phyloP scores from a whole-genome alignment of 2,888 invertebrate genomes.

The Homarus gammarus region DNA sequence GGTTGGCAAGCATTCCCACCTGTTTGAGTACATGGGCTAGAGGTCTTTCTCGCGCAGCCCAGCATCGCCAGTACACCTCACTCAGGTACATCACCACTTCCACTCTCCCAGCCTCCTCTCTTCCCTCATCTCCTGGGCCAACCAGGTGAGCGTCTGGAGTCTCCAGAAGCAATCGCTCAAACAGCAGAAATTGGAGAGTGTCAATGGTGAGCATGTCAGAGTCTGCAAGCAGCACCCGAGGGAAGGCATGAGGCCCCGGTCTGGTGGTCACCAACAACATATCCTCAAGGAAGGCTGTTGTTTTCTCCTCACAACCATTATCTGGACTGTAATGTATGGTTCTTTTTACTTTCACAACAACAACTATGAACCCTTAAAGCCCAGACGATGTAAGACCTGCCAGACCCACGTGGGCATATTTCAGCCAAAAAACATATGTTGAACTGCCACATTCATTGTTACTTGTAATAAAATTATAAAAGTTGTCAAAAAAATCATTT shows the following conservation, averaged over 20 bases:
- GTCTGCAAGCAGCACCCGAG: conserved; percentile 85
- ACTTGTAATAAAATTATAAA: too few species aligned
- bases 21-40: conserved; percentile 16
- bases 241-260: conserved; percentile 77
- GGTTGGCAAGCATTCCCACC: too few species aligned
- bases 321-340: not conserved
- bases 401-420: not conserved
- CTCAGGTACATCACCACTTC: conserved; percentile 62
- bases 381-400: not conserved
- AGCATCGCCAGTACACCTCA: conserved; percentile 66
- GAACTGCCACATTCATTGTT: not conserved
- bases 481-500: too few species aligned
- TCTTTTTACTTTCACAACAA: not conserved
- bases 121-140: conserved; percentile 76
- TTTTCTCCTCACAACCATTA: not conserved
- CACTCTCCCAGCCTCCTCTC: conserved; percentile 77
- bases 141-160: conserved; percentile 75
- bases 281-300: conserved; percentile 55
- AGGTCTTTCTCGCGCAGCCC: conserved; percentile 30
- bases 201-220: conserved; percentile 82
- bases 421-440: not conserved
- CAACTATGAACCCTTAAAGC: not conserved
- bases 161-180: conserved; percentile 85
- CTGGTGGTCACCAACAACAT: conserved; percentile 67
- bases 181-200: conserved; percentile 87